phyloP scores from a whole-genome alignment of 2,113 vertebrate genomes.

The Mesocricetus auratus region DNA sequence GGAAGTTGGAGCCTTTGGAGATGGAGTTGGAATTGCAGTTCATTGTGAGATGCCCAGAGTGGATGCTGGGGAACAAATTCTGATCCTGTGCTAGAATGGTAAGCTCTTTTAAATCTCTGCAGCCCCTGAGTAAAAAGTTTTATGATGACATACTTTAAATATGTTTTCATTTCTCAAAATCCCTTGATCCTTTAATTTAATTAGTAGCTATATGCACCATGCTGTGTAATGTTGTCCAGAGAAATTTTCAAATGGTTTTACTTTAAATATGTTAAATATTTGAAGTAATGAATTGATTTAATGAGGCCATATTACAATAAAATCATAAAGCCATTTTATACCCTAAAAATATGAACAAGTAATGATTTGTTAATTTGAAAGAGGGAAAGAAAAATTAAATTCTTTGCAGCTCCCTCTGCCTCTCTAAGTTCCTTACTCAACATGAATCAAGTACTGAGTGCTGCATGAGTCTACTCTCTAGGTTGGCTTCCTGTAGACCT shows the following conservation, averaged over 20 bases:
- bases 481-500: too few species aligned
- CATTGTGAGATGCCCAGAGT: not conserved
- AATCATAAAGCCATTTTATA: not conserved
- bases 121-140: not conserved
- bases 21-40: not conserved
- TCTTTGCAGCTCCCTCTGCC: not conserved
- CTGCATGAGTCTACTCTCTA: not conserved
- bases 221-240: not conserved
- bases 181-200: not conserved
- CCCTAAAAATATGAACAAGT: not conserved
- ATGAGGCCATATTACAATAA: not conserved
- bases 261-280: not conserved
- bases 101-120: not conserved
- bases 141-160: not conserved
- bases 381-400: not conserved
- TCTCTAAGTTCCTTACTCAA: not conserved
- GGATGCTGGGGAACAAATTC: not conserved
- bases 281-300: not conserved
- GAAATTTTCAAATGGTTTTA: not conserved
- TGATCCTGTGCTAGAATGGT: not conserved
- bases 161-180: not conserved
- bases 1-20: not conserved
- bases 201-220: not conserved
- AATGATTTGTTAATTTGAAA: not conserved
- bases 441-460: not conserved